These are phyloP conservation scores for Desoria tigrina DNA, from an alignment of 2,888 invertebrate genomes.

Conservation along the genomic window DNA sequence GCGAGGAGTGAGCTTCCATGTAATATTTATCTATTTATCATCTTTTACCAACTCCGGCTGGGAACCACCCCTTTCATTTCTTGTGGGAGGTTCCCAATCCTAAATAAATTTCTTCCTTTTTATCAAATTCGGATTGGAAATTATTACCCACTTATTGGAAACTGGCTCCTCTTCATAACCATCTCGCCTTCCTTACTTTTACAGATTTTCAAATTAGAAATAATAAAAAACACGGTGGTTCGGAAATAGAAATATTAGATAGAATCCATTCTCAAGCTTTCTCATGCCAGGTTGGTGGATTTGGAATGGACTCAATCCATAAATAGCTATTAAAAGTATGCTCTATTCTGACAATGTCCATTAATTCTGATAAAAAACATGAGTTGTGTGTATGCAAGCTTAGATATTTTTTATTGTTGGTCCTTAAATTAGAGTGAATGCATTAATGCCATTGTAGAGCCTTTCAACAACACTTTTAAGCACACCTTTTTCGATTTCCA, in stretches of 20 bases:
- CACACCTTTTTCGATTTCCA: slow-evolving; percentile 35
- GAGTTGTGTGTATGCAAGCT: slow-evolving; percentile 1
- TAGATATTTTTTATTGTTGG: slow-evolving; percentile 2
- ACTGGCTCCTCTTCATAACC: slow-evolving; percentile 15
- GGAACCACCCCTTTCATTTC: slow-evolving; percentile 48
- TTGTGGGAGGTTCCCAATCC: slow-evolving; percentile 41
- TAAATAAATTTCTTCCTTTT: slow-evolving; percentile 50
- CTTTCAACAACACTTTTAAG: slow-evolving; percentile 15
- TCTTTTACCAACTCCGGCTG: slow-evolving; percentile 48
- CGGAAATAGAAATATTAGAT: too few relatives aligned
- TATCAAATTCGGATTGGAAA: slow-evolving; percentile 34
- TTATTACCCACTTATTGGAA: slow-evolving; percentile 19
- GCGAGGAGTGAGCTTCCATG: slow-evolving; percentile 53
- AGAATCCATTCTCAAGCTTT: too few relatives aligned
- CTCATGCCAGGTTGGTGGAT: too few relatives aligned
- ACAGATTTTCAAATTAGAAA: too few relatives aligned
- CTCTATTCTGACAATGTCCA: slow-evolving; percentile 16
- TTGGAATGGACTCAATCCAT: too few relatives aligned
- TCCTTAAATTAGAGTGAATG: slow-evolving; percentile 13
- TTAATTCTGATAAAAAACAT: slow-evolving; percentile 11
- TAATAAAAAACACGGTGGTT: too few relatives aligned
- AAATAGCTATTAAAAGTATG: not conserved
- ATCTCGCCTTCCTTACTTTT: too few relatives aligned
- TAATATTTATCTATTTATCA: slow-evolving; percentile 54
- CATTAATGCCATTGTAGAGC: slow-evolving; percentile 13